Percentiles rank a stretch among this genome's conserved stretches.
Conservation (phyloP, 2,888 invertebrate genomes). For the Congeria kusceri region DNA sequence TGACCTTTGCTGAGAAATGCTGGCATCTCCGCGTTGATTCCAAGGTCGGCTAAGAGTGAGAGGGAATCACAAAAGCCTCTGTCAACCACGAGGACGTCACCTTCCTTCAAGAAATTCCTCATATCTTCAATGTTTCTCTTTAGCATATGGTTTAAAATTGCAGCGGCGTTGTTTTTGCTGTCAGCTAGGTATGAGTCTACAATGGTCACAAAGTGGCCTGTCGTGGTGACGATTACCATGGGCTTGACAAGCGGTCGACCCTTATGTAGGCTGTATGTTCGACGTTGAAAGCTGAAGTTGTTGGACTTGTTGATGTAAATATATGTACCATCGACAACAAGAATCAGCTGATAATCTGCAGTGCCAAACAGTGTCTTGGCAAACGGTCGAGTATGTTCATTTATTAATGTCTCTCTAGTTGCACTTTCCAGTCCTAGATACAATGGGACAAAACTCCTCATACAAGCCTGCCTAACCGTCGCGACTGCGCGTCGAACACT, state of each 20-base stretch:
- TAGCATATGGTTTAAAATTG: conserved; percentile 55
- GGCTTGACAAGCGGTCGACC: conserved; percentile 54
- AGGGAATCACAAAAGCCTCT: conserved; percentile 57
- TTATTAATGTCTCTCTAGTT: conserved; percentile 42
- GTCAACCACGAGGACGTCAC: conserved; percentile 54
- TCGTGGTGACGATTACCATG: conserved; percentile 54
- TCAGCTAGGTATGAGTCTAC: conserved; percentile 56
- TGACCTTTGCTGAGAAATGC: conserved; percentile 42
- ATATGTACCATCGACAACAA: conserved; percentile 62
- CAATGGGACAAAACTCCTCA: conserved; percentile 34
- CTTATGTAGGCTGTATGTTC: conserved; percentile 51
- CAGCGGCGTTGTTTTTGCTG: conserved; percentile 54
- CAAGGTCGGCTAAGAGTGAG: conserved; percentile 40
- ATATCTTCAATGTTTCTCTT: conserved; percentile 52
- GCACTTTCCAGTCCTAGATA: conserved; percentile 36
- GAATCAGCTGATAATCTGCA: conserved; percentile 21
- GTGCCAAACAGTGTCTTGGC: conserved; percentile 32
- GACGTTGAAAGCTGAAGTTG: conserved; percentile 52
- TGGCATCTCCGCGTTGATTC: conserved; percentile 46
- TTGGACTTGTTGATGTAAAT: conserved; percentile 55
- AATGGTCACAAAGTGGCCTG: conserved; percentile 50
- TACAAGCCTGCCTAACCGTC: conserved; percentile 33
- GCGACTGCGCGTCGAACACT: conserved; percentile 47
- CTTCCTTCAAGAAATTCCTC: conserved; percentile 36
- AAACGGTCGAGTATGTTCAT: conserved; percentile 42